Conservation (phyloP, 2,797 vertebrate species). For the Kryptopterus vitreolus region DNA sequence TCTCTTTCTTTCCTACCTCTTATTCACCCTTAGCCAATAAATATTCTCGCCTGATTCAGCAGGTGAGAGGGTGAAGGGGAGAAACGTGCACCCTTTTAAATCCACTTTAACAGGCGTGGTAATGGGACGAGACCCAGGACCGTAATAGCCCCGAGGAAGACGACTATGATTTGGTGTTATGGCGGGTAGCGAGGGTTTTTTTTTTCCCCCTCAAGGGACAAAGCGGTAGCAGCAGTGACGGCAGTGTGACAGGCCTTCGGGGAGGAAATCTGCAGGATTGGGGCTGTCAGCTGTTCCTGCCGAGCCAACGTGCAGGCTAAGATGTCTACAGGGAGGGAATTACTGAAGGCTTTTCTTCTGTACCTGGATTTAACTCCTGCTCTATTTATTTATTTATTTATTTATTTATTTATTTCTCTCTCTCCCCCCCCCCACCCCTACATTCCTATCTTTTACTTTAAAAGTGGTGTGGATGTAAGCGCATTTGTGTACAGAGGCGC, state of each 20-base stretch:
- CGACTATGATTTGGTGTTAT: constrained; percentile 81
- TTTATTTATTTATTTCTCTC: constrained; percentile 43
- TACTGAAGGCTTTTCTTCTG: constrained; percentile 96
- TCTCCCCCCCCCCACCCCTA: no score
- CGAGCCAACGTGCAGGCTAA: constrained; percentile 85
- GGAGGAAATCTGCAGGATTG: constrained; percentile 82
- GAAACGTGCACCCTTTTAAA: constrained; percentile 57
- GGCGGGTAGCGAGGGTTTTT: constrained; percentile 74
- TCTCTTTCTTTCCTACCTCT: no score
- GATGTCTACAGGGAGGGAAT: constrained; percentile 96
- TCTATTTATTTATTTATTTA: constrained; percentile 28
- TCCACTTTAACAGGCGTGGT: constrained; percentile 60
- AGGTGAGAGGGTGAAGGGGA: constrained; percentile 26
- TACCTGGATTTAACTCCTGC: constrained; percentile 84
- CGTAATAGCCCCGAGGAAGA: constrained; percentile 72
- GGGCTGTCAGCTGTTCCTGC: constrained; percentile 97
- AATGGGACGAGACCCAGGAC: constrained; percentile 64
- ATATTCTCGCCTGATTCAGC: constrained; percentile 52
- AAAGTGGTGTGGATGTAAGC: constrained; percentile 60
- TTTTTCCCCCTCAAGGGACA: constrained; percentile 76
- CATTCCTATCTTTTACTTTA: no score
- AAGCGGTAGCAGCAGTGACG: constrained; percentile 83
- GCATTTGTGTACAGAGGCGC: constrained; percentile 85
- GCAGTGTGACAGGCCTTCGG: constrained; percentile 90
- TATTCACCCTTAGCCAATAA: constrained; percentile 70